A percentile compares a stretch with the other conserved stretches of the same genome.
These are phyloP conservation scores for Zaprionus nigranus DNA, from an alignment of 1,140 invertebrate genomes.

Conservation along the genomic window DNA sequence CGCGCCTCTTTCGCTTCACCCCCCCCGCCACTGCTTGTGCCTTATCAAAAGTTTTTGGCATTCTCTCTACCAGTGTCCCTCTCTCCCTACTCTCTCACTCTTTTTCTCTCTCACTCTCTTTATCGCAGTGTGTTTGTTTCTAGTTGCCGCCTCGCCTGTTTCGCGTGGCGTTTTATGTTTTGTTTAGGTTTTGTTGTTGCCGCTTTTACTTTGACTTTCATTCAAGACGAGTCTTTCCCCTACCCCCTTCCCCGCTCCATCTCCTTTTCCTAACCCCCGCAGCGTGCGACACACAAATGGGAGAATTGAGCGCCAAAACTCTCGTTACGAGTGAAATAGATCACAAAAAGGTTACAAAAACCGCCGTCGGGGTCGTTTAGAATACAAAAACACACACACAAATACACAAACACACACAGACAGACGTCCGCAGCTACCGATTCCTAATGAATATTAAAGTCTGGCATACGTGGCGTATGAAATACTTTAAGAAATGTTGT, in stretches of 20 bases:
- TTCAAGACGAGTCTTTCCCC: constrained; percentile 66
- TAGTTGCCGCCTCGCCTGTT: constrained; percentile 34
- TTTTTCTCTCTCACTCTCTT: background rate
- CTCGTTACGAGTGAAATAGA: constrained; percentile 65
- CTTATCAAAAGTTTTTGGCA: constrained; percentile 74
- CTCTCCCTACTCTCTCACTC: background rate
- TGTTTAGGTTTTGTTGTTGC: constrained; percentile 81
- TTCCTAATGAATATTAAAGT: constrained; percentile 2
- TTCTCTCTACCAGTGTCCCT: constrained; percentile 32
- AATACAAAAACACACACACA: constrained; percentile 42
- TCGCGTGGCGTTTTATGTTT: constrained; percentile 69
- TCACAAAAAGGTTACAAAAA: constrained; percentile 77
- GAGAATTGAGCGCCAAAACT: constrained; percentile 60
- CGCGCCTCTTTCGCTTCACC: background rate
- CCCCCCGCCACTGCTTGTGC: constrained; percentile 46
- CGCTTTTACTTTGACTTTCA: constrained; percentile 84
- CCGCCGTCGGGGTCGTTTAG: constrained; percentile 49
- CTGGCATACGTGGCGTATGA: background rate
- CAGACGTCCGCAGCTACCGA: background rate
- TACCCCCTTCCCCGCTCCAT: constrained; percentile 5
- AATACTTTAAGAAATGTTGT: background rate
- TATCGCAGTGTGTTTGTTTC: constrained; percentile 39
- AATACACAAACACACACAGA: constrained; percentile 29
- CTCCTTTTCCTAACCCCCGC: constrained; percentile 16
- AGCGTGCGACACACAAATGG: constrained; percentile 71